Evolutionary conservation across 2,888 invertebrate genomes (phyloP).

Genomic region (Digitonthophagus gazella): DNA sequence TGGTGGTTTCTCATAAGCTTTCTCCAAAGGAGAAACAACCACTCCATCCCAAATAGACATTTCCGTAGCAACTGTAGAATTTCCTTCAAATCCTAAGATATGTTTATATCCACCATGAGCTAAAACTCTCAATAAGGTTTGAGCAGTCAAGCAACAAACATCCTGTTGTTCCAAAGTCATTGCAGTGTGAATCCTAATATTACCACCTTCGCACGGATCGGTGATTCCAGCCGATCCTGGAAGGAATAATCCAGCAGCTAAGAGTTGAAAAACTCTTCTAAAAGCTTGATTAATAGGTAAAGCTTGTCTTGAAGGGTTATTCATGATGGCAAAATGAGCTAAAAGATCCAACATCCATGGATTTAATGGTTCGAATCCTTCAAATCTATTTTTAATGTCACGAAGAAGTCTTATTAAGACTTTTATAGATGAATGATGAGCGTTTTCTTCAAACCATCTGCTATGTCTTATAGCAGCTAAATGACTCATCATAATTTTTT

Average conservation of each 20-base stretch:
- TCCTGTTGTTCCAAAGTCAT: slow-evolving; percentile 92
- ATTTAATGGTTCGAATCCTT: slow-evolving; percentile 85
- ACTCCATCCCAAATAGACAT: slow-evolving; percentile 98
- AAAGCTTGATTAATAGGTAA: slow-evolving; percentile 91
- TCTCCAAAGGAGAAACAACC: slow-evolving; percentile 91
- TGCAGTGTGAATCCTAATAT: slow-evolving; percentile 84
- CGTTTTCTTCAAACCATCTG: slow-evolving; percentile 98
- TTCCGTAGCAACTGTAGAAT: slow-evolving; percentile 63
- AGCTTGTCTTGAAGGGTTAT: slow-evolving; percentile 90
- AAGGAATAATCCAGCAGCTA: slow-evolving; percentile 92
- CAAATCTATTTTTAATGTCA: slow-evolving; percentile 86
- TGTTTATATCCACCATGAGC: slow-evolving; percentile 93
- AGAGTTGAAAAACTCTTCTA: slow-evolving; percentile 82
- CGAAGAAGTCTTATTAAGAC: slow-evolving; percentile 85
- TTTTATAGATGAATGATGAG: slow-evolving; percentile 95
- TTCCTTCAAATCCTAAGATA: slow-evolving; percentile 70
- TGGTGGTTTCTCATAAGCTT: slow-evolving; percentile 82
- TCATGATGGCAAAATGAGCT: slow-evolving; percentile 95
- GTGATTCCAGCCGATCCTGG: slow-evolving; percentile 91
- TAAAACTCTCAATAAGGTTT: slow-evolving; percentile 86
- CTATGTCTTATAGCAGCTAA: slow-evolving; percentile 93
- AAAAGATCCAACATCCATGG: slow-evolving; percentile 97
- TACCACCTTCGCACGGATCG: slow-evolving; percentile 92
- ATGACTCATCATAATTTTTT: slow-evolving; percentile 81
- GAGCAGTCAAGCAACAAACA: slow-evolving; percentile 88